Conservation (phyloP, 1,140 invertebrate species). For the Drosophila tsacasi region DNA sequence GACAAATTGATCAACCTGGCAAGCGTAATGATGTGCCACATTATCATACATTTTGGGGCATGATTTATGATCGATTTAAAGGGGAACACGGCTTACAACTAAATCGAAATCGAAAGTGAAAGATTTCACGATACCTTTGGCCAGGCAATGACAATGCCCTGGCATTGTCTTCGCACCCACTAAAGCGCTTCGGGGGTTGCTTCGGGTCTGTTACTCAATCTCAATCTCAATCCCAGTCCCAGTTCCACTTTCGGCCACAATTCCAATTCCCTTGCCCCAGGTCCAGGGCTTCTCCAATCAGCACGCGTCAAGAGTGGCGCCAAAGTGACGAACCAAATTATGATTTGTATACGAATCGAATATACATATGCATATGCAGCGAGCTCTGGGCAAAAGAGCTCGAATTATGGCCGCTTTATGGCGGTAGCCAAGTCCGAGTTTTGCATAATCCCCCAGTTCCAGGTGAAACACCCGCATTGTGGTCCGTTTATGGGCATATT, state of each 20-base stretch:
- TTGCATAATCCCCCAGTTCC: constrained; percentile 67
- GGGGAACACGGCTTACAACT: constrained; percentile 28
- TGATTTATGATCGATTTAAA: constrained; percentile 46
- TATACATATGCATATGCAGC: constrained; percentile 21
- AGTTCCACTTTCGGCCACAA: constrained; percentile 6
- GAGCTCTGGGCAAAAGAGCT: constrained; percentile 21
- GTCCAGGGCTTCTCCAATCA: constrained; percentile 29
- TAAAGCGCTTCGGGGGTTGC: constrained; percentile 18
- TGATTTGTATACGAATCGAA: constrained; percentile 29
- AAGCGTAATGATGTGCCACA: constrained; percentile 56
- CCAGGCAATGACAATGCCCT: constrained; percentile 47
- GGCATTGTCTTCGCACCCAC: constrained; percentile 53
- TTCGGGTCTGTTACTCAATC: constrained; percentile 28
- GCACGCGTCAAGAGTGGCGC: constrained; percentile 73
- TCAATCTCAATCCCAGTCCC: neutral
- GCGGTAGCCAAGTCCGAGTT: constrained; percentile 25
- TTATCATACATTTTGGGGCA: constrained; percentile 35
- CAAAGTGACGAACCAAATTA: constrained; percentile 63
- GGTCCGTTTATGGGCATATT: constrained; percentile 53
- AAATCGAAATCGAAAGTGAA: constrained; percentile 53
- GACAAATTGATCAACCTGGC: constrained; percentile 46
- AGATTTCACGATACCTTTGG: constrained; percentile 38
- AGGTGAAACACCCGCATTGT: constrained; percentile 72
- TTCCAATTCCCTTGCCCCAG: constrained; percentile 20
- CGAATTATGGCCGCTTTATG: constrained; percentile 38